Base-by-base conservation (phyloP, 1,140 invertebrate species). In the Nephila pilipes region DNA sequence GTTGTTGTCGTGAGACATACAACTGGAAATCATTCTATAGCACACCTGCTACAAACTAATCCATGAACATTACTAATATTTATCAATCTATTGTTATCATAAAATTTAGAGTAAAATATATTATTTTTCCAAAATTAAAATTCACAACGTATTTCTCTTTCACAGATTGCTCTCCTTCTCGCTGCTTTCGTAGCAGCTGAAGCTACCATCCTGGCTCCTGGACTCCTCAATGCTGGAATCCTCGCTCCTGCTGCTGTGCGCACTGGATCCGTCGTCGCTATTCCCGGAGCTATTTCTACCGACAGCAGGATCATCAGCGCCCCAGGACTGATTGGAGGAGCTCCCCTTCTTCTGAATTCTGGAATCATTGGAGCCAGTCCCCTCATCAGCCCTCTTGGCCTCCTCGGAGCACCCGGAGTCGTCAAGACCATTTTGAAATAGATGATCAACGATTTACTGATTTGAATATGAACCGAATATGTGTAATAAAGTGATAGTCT, bases 281-380 rank as follows among this genome's bases (percentile, higher is more conserved):
- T 75, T 18, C 90, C 90, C 0, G 90, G 90, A 29, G 90, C 90
- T 4, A 57, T 85, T 12, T 85, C 81, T 38, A 85, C 55, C 38
- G 90, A 85, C 60, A 92, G 57, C 14, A 92, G 90, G 57, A 29
- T 90, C 5, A 90, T 90, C 55, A 54, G 89, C 22, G 46, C 69
- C 29, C 14, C 89, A 0, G 69, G 69, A 32, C 29, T 75, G 16
- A 32, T 75, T 18, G 69, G 69, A 18, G 69, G 29, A 88, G 38
- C 85, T 4, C 85, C 87, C 29, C 55, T 55, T 20, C 87, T 69
- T 57, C 29, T 60, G 14, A 75, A 32, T 36, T 18, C 16, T 12
- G 69, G 69, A 75, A 3, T 85, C 8, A 29, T 55, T 16, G 90
- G 81, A 29, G 14, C 29, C n/a, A n/a, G n/a, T 36, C 25, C 25